phyloP scores from a whole-genome alignment of 1,140 invertebrate genomes.

The Conus ventricosus region DNA sequence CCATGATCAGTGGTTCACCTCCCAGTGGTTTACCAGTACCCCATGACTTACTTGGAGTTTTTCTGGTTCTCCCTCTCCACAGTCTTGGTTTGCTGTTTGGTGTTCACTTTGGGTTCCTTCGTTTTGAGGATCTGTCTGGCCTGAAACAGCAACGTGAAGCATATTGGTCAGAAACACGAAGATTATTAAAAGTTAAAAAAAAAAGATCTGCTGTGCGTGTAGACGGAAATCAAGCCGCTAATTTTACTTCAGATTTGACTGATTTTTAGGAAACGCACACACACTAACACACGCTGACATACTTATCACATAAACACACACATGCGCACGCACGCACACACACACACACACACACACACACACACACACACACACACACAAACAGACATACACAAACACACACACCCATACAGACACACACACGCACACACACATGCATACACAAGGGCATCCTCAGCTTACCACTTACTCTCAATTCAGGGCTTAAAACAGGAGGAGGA shows the following conservation, averaged over 20 bases:
- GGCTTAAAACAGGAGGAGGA: no score
- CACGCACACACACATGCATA: neutral
- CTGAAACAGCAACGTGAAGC: neutral
- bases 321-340: neutral
- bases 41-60: constrained; percentile 20
- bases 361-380: neutral
- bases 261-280: no score
- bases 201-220: neutral
- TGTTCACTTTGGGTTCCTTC: constrained; percentile 24
- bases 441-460: no score
- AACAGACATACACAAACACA: neutral
- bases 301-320: neutral
- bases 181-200: neutral
- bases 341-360: neutral
- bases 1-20: no score
- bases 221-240: no score
- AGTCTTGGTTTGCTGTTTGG: constrained; percentile 32
- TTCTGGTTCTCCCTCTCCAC: constrained; percentile 28
- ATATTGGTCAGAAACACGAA: neutral
- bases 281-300: no score
- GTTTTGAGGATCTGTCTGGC: neutral
- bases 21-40: no score
- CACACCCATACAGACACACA: neutral
- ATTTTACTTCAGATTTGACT: no score
- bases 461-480: no score